Base-by-base conservation (phyloP, 2,888 invertebrate species). In the Eupithecia dodoneata region DNA sequence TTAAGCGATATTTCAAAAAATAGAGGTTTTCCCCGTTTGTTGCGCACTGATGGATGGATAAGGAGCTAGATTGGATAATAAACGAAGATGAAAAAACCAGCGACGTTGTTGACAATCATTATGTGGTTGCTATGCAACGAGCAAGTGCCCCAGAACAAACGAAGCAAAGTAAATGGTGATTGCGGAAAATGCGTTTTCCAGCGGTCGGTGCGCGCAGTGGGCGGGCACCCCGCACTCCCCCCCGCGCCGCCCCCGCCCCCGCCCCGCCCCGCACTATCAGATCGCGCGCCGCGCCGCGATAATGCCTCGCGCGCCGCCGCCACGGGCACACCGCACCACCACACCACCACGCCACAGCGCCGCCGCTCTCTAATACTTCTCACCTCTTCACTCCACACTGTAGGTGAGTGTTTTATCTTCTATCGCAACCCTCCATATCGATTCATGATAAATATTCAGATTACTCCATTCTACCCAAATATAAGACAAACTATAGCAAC, bases 161-260 rank as follows among this genome's bases (percentile, higher is more conserved):
- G 10, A 63, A 63, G 10, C 12, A 41, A 65, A 30, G 13, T 30
- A 30, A 3, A 4, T 10, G 12, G 63, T 65, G 12, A 41, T 12
- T 41, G 12, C 52, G 76, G 79, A 77, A 76, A 80, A 74, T 65
- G 71, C 44, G 66, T 71, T 73, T 75, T 52, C 45, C 12, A n/a
- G 30, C 12, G 12, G 65, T 18, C 65, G 65, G 30, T 3, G 15
- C 15, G 49, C 2, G 52, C 52, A 67, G 41, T 12, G 71, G 63
- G 63, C 70, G 65, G 41, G 7, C 65, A 15, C 74, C 72, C 69
- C 65, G 73, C 76, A 59, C 76, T 18, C 83, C 81, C 63, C 76
- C 49, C 71, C 76, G 18, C 78, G 76, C 67, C 66, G 49, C 73
- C 73, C 82, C 86, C 84, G 84, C 83, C 80, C 44, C 42, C 75